Percentiles rank a stretch among this genome's conserved stretches.
Evolutionary conservation across 30 jellyfish, hydroid and myxozoan species (phyloP).

Genomic region (Turritopsis dohrnii): DNA sequence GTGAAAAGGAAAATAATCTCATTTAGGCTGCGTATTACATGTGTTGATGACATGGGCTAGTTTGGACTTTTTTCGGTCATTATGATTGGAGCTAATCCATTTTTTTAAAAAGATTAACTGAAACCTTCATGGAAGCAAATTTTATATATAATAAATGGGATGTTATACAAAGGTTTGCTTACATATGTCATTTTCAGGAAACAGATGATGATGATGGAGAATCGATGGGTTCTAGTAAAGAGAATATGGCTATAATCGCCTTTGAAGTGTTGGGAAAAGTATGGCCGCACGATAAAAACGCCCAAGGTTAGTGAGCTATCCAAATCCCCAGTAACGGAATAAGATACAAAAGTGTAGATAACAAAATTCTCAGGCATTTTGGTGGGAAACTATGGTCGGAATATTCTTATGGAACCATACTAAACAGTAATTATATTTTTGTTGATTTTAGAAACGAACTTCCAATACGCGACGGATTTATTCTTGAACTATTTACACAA

Average conservation of each 20-base stretch:
- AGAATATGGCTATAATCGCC: constrained; percentile 29
- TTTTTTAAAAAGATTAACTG: background rate
- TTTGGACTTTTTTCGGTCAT: background rate
- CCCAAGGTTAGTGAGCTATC: constrained; percentile 58
- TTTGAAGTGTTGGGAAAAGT: constrained; percentile 48
- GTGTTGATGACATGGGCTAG: too few relatives aligned
- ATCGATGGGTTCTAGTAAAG: constrained; percentile 41
- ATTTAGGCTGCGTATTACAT: background rate
- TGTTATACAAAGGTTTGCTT: too few relatives aligned
- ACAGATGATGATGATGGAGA: constrained; percentile 37
- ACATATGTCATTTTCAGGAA: background rate
- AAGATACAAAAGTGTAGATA: too few relatives aligned
- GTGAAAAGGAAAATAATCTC: background rate
- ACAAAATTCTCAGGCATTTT: too few relatives aligned
- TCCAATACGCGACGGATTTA: constrained; percentile 26
- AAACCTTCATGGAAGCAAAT: background rate
- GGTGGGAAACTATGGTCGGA: too few relatives aligned
- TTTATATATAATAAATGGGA: too few relatives aligned
- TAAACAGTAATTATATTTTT: background rate
- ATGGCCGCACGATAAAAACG: constrained; percentile 46
- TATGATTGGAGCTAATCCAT: background rate
- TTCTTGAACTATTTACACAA: constrained; percentile 30
- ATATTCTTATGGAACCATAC: too few relatives aligned
- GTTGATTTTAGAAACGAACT: constrained; percentile 25
- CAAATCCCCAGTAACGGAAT: too few relatives aligned